These are phyloP conservation scores for Argyresthia goedartella DNA, from an alignment of 2,888 invertebrate genomes.

Conservation along the genomic window DNA sequence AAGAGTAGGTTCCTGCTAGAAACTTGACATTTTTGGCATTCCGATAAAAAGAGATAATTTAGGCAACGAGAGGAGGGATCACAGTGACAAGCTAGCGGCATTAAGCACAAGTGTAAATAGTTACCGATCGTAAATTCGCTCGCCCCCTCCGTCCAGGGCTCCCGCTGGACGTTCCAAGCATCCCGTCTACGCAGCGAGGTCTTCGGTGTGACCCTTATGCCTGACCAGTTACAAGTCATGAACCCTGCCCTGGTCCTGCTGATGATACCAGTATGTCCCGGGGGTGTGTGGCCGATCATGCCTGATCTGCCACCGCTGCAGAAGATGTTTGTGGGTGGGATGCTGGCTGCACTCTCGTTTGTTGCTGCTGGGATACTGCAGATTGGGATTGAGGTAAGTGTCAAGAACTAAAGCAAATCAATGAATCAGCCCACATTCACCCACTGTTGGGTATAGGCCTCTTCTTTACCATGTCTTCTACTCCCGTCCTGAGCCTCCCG, in stretches of 20 bases:
- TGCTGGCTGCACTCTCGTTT: constrained; percentile 76
- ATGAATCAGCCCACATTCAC: no score
- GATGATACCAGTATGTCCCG: constrained; percentile 76
- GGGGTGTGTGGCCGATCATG: constrained; percentile 49
- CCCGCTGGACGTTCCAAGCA: constrained; percentile 85
- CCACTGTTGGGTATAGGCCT: no score
- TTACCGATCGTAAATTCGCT: no score
- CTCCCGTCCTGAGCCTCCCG: no score
- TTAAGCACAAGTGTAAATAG: no score
- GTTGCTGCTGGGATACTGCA: constrained; percentile 75
- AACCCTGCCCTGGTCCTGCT: constrained; percentile 80
- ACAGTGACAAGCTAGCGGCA: no score
- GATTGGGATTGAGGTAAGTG: constrained; percentile 58
- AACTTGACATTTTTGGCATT: no score
- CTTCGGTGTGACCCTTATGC: constrained; percentile 66
- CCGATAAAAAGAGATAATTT: no score
- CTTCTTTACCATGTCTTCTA: no score
- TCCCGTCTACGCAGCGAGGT: constrained; percentile 75
- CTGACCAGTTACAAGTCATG: constrained; percentile 82
- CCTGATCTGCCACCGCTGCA: constrained; percentile 72
- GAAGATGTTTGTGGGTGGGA: constrained; percentile 82
- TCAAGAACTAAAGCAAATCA: neutral
- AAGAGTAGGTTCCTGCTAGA: no score
- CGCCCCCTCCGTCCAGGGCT: no score
- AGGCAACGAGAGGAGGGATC: no score